Evolutionary conservation across 1,140 invertebrate genomes (phyloP), one percentile per base, ranked within the genome.

Genomic region (Limonius californicus): DNA sequence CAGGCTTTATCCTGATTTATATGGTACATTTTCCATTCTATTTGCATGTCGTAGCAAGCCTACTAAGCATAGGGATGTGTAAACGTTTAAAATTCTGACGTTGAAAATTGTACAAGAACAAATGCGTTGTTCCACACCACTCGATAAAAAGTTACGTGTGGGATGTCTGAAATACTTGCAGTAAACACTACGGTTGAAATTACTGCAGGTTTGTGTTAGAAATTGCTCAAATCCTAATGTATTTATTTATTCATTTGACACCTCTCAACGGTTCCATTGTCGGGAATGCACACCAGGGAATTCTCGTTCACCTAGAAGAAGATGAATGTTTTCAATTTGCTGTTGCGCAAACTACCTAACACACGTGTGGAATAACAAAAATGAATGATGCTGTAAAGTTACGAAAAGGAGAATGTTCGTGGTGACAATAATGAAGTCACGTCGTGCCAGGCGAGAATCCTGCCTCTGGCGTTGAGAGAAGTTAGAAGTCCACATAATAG

Each of bases 231-330:
- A 50, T 50, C 45, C 45, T 50, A 50, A 50, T 50, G 45, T 50
- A 50, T 50, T 50, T 50, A 50, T 50, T 50, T 50, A 50, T 50
- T 50, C 45, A 50, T 50, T 50, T 50, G 45, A 50, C 45, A 50
- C 45, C 45, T 50, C 45, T 50, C 45, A 50, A 7, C 45, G 45
- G 45, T 50, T 50, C 45, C 45, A 50, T 50, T 50, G 45, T 50
- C 45, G 45, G 14, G 45, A 50, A 50, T 50, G 45, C 16, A 50
- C 45, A 50, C 45, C 9, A 19, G 45, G 45, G 45, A 50, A 50
- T 50, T 50, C 45, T 50, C 45, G 45, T 50, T 50, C 45, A 21
- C 45, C 45, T 50, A 50, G 19, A 50, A 50, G 45, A 50, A 50
- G 45, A 50, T 50, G 45, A 50, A 50, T 50, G 45, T 50, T 50